Evolutionary conservation across 2,113 vertebrate species (phyloP).

Genomic region (Pleuronectes platessa): DNA sequence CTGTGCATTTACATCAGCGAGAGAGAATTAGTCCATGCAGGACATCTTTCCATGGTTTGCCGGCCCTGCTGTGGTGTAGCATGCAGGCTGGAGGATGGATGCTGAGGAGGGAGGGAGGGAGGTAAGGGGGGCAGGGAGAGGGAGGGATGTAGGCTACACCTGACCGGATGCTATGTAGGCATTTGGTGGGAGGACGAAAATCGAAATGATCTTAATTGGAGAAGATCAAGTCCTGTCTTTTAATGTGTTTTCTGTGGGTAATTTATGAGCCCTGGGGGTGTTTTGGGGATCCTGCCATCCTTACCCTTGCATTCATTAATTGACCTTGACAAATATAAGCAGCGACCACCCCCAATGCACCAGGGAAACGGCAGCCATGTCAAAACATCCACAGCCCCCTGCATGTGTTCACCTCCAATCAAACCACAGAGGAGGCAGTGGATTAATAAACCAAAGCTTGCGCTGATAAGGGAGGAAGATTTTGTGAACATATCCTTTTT

Average conservation of each 20-base stretch:
- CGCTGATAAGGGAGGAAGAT: not conserved
- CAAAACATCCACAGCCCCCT: constrained; percentile 62
- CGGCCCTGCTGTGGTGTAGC: constrained; percentile 37
- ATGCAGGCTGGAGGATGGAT: constrained; percentile 51
- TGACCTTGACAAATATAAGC: constrained; percentile 85
- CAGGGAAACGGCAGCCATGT: constrained; percentile 72
- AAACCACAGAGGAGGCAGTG: constrained; percentile 33
- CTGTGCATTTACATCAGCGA: constrained; percentile 28
- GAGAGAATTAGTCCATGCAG: constrained; percentile 47
- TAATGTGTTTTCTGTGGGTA: constrained; percentile 74
- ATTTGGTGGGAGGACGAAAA: constrained; percentile 38
- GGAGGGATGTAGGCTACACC: constrained; percentile 67
- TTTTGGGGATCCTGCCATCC: constrained; percentile 60
- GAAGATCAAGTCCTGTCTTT: constrained; percentile 71
- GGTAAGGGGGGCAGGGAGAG: constrained; percentile 17
- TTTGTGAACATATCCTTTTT: not conserved
- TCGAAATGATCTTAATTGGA: constrained; percentile 76
- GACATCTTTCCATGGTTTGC: constrained; percentile 55
- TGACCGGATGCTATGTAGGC: constrained; percentile 61
- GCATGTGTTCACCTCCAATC: constrained; percentile 47
- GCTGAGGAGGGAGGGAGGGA: constrained; percentile 40
- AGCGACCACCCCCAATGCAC: constrained; percentile 65
- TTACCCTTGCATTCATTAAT: constrained; percentile 76
- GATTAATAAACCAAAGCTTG: constrained; percentile 23
- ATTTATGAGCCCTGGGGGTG: constrained; percentile 70